Conservation (phyloP, 2,113 vertebrate species). For the Turdus rufiventris region DNA sequence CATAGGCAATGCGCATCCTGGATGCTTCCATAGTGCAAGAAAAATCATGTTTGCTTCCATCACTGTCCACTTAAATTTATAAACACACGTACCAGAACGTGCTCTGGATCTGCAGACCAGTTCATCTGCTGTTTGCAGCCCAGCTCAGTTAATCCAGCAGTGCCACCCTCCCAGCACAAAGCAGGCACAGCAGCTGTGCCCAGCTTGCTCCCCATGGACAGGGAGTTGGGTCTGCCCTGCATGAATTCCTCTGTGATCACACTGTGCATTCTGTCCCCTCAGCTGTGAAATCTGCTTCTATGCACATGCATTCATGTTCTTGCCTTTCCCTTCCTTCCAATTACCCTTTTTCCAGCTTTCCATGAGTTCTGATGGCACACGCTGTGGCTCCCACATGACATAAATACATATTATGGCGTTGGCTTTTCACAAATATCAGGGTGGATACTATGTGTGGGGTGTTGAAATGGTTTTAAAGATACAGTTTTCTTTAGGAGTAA, state of each 20-base stretch:
- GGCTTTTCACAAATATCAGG: no score
- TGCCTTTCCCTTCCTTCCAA: background rate
- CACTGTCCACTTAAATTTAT: background rate
- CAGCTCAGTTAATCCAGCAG: background rate
- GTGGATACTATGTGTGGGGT: no score
- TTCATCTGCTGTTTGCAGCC: background rate
- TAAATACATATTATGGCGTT: no score
- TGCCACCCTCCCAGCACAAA: background rate
- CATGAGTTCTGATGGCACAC: background rate
- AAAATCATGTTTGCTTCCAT: background rate
- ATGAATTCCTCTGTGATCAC: background rate
- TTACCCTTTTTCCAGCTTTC: background rate
- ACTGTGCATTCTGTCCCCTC: background rate
- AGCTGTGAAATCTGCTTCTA: background rate
- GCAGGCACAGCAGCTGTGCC: background rate
- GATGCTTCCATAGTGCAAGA: background rate
- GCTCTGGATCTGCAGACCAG: background rate
- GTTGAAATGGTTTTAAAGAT: no score
- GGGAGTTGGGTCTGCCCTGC: background rate
- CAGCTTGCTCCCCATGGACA: background rate
- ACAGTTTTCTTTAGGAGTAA: no score
- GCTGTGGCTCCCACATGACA: background rate
- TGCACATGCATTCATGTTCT: background rate
- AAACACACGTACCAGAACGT: background rate
- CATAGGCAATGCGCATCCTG: background rate